phyloP scores from a whole-genome alignment of 2,797 vertebrate genomes.

The Sebastes matsubarae region DNA sequence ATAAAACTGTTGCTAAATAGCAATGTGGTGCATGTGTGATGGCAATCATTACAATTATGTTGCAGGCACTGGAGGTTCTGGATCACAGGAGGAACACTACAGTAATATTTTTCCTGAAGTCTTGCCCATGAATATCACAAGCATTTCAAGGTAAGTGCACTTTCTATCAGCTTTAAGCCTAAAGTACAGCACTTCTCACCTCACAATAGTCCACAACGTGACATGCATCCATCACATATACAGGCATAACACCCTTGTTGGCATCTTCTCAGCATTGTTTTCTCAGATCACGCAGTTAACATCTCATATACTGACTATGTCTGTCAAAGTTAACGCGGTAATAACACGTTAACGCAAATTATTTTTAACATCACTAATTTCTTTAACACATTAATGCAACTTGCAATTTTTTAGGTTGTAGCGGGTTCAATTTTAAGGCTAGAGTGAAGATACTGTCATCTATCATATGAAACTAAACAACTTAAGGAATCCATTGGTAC shows the following conservation, averaged over 20 bases:
- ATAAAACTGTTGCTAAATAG: neutral
- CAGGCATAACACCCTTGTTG: neutral
- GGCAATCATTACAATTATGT: neutral
- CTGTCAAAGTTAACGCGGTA: no score
- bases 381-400: no score
- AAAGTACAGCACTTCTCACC: neutral
- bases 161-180: neutral
- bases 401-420: no score
- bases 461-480: no score
- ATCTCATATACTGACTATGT: neutral
- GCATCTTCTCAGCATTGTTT: neutral
- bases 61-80: no score
- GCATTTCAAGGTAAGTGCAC: neutral
- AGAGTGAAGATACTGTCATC: no score
- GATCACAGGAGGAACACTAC: neutral
- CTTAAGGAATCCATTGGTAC: no score
- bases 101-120: neutral
- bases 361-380: no score
- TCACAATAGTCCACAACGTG: neutral
- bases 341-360: no score
- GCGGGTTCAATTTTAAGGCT: no score
- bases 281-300: neutral
- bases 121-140: neutral
- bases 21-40: neutral
- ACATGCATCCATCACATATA: neutral